Percentiles rank a stretch among this genome's conserved stretches.
These are phyloP conservation scores for Pseudopleuronectes americanus DNA, from an alignment of 2,797 vertebrate species.

Conservation along the genomic window DNA sequence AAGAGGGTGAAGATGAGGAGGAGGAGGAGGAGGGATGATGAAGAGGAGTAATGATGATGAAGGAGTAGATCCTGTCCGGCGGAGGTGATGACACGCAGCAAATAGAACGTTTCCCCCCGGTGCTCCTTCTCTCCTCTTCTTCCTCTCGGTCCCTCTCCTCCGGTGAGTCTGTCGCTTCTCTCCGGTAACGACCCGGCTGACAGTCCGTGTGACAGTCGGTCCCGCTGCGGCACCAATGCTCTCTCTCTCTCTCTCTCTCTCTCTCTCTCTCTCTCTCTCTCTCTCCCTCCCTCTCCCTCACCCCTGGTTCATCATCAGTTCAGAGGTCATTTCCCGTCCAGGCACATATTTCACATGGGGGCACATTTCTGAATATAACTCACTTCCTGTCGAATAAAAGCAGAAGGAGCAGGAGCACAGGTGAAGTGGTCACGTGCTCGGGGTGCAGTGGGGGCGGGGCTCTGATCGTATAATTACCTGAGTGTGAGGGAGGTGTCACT, in stretches of 20 bases:
- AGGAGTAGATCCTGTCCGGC: slow-evolving; percentile 62
- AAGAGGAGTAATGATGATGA: slow-evolving; percentile 1
- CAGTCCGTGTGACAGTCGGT: slow-evolving; percentile 67
- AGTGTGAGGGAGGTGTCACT: no score
- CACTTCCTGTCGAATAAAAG: no score
- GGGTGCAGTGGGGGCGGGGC: no score
- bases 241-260: slow-evolving; percentile 30
- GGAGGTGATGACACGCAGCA: slow-evolving; percentile 45
- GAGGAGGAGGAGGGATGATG: slow-evolving; percentile 37
- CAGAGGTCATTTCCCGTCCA: no score
- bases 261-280: slow-evolving; percentile 30
- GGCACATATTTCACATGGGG: no score
- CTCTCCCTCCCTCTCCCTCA: not conserved
- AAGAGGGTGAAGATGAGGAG: slow-evolving; percentile 1
- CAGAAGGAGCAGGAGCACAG: no score
- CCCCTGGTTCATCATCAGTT: not conserved
- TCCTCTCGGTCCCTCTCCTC: not conserved
- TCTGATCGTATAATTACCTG: no score
- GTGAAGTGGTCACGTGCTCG: no score
- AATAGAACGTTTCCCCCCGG: slow-evolving; percentile 19
- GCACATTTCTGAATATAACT: no score
- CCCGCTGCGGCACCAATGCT: slow-evolving; percentile 70
- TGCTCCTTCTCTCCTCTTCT: not conserved
- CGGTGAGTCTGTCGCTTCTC: slow-evolving; percentile 31
- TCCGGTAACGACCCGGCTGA: slow-evolving; percentile 59